A percentile compares a stretch with the other conserved stretches of the same genome.
These are phyloP conservation scores for Menura novaehollandiae DNA, from an alignment of 2,113 vertebrate genomes.

Conservation along the genomic window DNA sequence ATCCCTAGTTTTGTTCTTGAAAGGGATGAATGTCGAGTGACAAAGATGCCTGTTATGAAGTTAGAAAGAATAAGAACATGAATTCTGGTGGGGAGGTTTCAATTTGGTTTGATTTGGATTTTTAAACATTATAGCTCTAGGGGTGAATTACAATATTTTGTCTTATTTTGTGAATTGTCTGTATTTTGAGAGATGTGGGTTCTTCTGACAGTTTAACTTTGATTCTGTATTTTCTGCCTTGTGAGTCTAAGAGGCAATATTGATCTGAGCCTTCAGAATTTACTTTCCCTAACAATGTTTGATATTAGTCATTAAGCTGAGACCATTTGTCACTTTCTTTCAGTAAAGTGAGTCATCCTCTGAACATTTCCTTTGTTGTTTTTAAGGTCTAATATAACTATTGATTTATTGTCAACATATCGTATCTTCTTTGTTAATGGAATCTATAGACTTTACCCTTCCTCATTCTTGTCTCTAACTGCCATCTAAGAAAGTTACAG, in stretches of 20 bases:
- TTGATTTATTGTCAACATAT: slow-evolving; percentile 26
- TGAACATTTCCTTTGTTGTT: neutral
- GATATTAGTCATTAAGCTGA: slow-evolving; percentile 3
- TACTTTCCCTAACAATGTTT: neutral
- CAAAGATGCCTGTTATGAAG: neutral
- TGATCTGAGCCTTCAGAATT: neutral
- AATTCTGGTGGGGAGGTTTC: neutral
- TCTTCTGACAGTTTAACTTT: neutral
- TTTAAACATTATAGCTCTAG: neutral
- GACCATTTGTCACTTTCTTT: slow-evolving; percentile 1
- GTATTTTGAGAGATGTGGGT: neutral
- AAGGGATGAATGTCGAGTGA: neutral
- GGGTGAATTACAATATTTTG: neutral
- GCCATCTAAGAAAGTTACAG: neutral
- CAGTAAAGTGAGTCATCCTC: neutral
- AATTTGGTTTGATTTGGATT: neutral
- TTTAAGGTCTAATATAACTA: neutral
- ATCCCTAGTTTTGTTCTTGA: neutral
- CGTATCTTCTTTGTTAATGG: neutral
- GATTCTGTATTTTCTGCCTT: neutral
- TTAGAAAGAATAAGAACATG: neutral
- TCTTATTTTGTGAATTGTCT: neutral
- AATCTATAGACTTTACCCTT: neutral
- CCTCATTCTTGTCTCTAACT: neutral
- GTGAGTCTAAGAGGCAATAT: neutral